These are phyloP conservation scores for Caranx ignobilis DNA, from an alignment of 2,113 vertebrate species.

Conservation along the genomic window DNA sequence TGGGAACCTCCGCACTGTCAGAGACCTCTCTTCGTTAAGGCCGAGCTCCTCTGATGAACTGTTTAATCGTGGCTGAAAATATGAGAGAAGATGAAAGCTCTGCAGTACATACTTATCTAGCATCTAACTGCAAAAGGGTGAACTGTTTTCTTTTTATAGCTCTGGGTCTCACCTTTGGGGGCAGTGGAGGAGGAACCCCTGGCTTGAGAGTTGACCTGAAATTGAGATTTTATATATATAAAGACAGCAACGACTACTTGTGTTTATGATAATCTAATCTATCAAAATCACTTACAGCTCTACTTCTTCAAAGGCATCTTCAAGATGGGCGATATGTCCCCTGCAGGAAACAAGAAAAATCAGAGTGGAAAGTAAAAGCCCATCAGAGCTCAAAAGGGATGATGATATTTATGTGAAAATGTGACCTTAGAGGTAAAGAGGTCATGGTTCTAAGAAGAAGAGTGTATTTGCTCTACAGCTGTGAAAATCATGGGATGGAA, in stretches of 20 bases:
- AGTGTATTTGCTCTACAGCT: neutral
- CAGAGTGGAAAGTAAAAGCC: conserved; percentile 15
- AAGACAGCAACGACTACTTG: neutral
- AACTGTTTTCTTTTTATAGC: neutral
- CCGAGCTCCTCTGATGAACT: conserved; percentile 89
- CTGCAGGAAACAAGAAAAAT: conserved; percentile 72
- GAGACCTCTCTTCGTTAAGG: conserved; percentile 87
- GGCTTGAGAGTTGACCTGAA: conserved; percentile 92
- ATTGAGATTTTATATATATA: conserved; percentile 12
- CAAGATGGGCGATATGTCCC: conserved; percentile 87
- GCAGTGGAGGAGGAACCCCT: conserved; percentile 91
- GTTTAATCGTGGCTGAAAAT: conserved; percentile 88
- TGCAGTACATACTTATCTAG: too few species aligned
- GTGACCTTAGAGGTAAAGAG: conserved; percentile 17
- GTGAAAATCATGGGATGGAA: conserved; percentile 6
- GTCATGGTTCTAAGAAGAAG: neutral
- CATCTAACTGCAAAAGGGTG: neutral
- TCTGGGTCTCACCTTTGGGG: conserved; percentile 90
- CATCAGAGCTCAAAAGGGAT: neutral
- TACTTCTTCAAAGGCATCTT: conserved; percentile 87
- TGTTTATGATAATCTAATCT: neutral
- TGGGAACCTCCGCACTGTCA: conserved; percentile 91
- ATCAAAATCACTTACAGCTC: conserved; percentile 86
- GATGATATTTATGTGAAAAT: conserved; percentile 33
- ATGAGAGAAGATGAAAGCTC: neutral